phyloP scores from a whole-genome alignment of 2,888 invertebrate species.

The Drosophila trichaetosa region DNA sequence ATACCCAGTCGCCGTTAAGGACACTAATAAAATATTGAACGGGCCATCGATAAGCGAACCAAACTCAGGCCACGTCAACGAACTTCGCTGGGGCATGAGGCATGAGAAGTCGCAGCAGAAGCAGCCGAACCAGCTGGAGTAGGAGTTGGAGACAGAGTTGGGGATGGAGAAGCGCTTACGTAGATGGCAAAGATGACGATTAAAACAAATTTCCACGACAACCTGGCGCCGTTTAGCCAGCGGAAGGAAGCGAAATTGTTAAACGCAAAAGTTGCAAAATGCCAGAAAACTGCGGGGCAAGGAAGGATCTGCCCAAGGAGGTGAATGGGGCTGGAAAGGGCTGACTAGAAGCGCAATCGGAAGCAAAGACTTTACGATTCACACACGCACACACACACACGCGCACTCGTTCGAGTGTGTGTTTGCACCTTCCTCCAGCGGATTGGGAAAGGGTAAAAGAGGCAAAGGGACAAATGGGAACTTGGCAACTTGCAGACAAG shows the following conservation, averaged over 20 bases:
- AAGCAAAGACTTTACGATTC: constrained; percentile 65
- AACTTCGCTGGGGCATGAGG: constrained; percentile 44
- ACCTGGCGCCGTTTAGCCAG: constrained; percentile 82
- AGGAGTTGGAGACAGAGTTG: not conserved
- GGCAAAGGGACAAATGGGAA: constrained; percentile 30
- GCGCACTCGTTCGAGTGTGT: constrained; percentile 39
- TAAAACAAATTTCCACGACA: constrained; percentile 82
- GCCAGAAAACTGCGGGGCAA: constrained; percentile 44
- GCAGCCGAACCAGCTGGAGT: not conserved
- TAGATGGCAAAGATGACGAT: constrained; percentile 82
- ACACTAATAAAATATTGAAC: constrained; percentile 80
- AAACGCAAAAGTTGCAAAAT: constrained; percentile 81
- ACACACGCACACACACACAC: constrained; percentile 33
- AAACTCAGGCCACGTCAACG: constrained; percentile 62
- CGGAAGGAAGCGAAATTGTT: constrained; percentile 81
- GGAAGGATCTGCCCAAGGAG: not conserved
- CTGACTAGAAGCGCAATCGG: constrained; percentile 47
- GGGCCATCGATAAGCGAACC: constrained; percentile 76
- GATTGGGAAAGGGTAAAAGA: not conserved
- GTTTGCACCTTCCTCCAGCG: constrained; percentile 48
- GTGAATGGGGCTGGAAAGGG: constrained; percentile 1
- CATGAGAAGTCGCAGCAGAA: not conserved
- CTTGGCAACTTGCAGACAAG: constrained; percentile 83
- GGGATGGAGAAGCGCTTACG: constrained; percentile 56
- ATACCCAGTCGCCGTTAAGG: constrained; percentile 54